phyloP scores from a whole-genome alignment of 2,888 invertebrate species.

The Eurois occulta region DNA sequence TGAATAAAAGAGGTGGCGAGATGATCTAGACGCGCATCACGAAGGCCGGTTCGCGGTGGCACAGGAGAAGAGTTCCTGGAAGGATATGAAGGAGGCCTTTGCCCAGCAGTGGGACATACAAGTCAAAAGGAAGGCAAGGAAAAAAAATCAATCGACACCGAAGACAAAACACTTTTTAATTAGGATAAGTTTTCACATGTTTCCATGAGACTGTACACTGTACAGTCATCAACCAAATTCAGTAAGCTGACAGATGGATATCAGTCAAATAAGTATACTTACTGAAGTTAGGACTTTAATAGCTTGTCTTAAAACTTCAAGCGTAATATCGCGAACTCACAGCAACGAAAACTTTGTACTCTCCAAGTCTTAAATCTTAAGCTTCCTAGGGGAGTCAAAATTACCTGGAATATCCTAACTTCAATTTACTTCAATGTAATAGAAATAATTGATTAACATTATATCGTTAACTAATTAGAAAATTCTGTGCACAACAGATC shows the following conservation, averaged over 20 bases:
- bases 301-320: slow-evolving; percentile 12
- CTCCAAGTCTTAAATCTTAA: slow-evolving; percentile 29
- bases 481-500: not conserved
- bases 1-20: too few species aligned
- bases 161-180: too few species aligned
- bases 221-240: not conserved
- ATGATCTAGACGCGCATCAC: too few species aligned
- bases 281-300: not conserved
- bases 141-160: too few species aligned
- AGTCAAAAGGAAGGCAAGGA: too few species aligned
- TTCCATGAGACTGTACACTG: not conserved
- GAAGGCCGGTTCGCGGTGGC: too few species aligned
- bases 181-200: not conserved
- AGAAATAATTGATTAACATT: slow-evolving; percentile 22
- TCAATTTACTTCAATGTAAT: not conserved
- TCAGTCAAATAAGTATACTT: not conserved
- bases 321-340: slow-evolving; percentile 21
- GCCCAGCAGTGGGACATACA: too few species aligned
- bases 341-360: slow-evolving; percentile 40
- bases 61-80: too few species aligned
- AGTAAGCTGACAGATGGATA: not conserved
- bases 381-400: slow-evolving; percentile 19
- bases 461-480: not conserved
- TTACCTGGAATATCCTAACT: slow-evolving; percentile 13
- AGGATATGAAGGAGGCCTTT: too few species aligned